phyloP scores from a whole-genome alignment of 2,888 invertebrate genomes.

The Platycnemis pennipes region DNA sequence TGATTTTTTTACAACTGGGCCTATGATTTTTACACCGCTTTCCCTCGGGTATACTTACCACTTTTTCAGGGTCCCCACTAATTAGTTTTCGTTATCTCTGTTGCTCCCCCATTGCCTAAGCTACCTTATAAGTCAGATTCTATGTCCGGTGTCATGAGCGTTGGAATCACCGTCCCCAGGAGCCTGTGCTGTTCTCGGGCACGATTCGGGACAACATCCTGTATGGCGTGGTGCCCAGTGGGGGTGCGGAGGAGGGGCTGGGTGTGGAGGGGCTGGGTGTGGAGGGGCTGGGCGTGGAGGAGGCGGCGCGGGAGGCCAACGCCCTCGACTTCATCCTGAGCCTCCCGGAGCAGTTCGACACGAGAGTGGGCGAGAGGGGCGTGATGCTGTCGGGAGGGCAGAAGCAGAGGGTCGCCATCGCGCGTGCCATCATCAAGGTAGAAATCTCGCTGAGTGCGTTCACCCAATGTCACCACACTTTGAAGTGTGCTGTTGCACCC shows the following conservation, averaged over 20 bases:
- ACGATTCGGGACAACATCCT: conserved; percentile 94
- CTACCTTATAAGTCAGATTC: too few species aligned
- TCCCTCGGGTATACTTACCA: too few species aligned
- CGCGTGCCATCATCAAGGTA: conserved; percentile 94
- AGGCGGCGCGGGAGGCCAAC: conserved; percentile 91
- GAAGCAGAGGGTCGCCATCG: conserved; percentile 95
- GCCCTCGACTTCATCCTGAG: conserved; percentile 88
- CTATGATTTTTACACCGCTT: too few species aligned
- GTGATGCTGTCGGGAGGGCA: conserved; percentile 95
- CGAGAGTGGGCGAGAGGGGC: conserved; percentile 94
- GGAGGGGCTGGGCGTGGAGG: conserved; percentile 80
- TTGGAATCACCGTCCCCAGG: conserved; percentile 80
- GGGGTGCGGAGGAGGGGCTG: conserved; percentile 71
- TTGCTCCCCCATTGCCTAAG: too few species aligned
- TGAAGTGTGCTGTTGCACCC: too few species aligned
- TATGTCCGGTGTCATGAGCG: too few species aligned
- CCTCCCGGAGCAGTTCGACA: conserved; percentile 87
- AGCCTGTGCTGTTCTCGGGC: conserved; percentile 95
- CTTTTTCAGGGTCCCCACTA: too few species aligned
- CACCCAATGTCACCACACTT: too few species aligned
- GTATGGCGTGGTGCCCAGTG: conserved; percentile 86
- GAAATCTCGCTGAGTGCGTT: neutral
- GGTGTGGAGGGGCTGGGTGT: conserved; percentile 72
- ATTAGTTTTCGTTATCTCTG: too few species aligned
- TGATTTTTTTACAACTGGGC: too few species aligned